Evolutionary conservation across 2,888 invertebrate species (phyloP).

Genomic region (Drosophila mettleri): DNA sequence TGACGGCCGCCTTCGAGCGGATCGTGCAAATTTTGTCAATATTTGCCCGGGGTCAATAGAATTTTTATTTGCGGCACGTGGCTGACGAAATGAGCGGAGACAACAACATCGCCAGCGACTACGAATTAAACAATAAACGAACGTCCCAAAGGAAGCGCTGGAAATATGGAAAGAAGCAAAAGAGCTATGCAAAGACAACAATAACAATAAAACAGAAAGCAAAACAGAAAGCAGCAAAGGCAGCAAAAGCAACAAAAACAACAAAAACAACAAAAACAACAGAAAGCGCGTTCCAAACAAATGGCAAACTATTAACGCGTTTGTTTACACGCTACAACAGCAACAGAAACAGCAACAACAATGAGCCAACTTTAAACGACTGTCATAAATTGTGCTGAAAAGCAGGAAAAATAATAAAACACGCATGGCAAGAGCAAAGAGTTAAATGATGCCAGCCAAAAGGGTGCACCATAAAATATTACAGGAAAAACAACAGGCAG

Average conservation of each 20-base stretch:
- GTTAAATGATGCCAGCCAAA: slow-evolving; percentile 21
- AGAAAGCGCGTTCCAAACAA: slow-evolving; percentile 56
- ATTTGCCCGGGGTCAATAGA: slow-evolving; percentile 73
- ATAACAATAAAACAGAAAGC: slow-evolving; percentile 38
- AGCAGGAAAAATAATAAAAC: slow-evolving; percentile 40
- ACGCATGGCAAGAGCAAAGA: slow-evolving; percentile 21
- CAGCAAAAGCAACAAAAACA: slow-evolving; percentile 39
- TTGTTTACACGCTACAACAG: slow-evolving; percentile 66
- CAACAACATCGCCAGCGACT: slow-evolving; percentile 25
- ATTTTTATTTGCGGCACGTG: slow-evolving; percentile 72
- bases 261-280: slow-evolving; percentile 33
- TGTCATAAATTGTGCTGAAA: slow-evolving; percentile 65
- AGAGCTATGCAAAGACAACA: slow-evolving; percentile 47
- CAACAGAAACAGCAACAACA: slow-evolving; percentile 26
- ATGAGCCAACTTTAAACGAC: slow-evolving; percentile 54
- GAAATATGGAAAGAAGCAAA: slow-evolving; percentile 24
- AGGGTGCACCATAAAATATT: slow-evolving; percentile 33
- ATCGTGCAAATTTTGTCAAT: slow-evolving; percentile 69
- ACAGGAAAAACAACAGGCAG: neutral
- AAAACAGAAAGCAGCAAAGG: slow-evolving; percentile 21
- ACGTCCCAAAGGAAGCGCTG: slow-evolving; percentile 34
- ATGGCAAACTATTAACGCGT: slow-evolving; percentile 75
- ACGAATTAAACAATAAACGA: slow-evolving; percentile 67
- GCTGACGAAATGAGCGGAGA: slow-evolving; percentile 42
- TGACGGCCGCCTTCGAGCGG: slow-evolving; percentile 29